A percentile compares a stretch with the other conserved stretches of the same genome.
Conservation (phyloP, 2,113 vertebrate species). For the Pongo pygmaeus region DNA sequence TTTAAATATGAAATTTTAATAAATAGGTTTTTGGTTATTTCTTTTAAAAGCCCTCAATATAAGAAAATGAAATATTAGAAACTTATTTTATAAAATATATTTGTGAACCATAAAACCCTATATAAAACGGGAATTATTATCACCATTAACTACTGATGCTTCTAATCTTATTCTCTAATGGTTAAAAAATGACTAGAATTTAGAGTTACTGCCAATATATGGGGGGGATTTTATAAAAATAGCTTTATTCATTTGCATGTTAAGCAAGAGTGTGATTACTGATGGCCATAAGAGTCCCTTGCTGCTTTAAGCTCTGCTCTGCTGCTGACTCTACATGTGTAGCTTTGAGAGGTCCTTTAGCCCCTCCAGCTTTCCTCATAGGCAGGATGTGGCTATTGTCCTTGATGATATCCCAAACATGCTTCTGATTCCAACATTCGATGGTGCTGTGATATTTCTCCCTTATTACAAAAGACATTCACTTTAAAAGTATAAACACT, state of each 20-base stretch:
- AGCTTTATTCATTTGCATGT: not conserved
- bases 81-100: not conserved
- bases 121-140: not conserved
- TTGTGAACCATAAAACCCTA: not conserved
- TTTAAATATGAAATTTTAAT: slow-evolving; percentile 51
- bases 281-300: not conserved
- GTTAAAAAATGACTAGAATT: not conserved
- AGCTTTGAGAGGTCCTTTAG: not conserved
- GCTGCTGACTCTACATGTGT: not conserved
- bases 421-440: not conserved
- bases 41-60: not conserved
- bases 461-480: slow-evolving; percentile 16
- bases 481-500: slow-evolving; percentile 16
- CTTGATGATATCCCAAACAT: not conserved
- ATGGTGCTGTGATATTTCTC: not conserved
- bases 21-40: not conserved
- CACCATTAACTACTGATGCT: not conserved
- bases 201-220: not conserved
- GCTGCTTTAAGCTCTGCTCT: not conserved
- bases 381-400: not conserved
- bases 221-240: not conserved
- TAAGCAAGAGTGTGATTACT: not conserved
- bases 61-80: not conserved
- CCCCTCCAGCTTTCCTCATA: not conserved
- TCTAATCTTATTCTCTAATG: not conserved